Evolutionary conservation across 2,113 vertebrate species (phyloP).

Genomic region (Illadopsis cleaveri): DNA sequence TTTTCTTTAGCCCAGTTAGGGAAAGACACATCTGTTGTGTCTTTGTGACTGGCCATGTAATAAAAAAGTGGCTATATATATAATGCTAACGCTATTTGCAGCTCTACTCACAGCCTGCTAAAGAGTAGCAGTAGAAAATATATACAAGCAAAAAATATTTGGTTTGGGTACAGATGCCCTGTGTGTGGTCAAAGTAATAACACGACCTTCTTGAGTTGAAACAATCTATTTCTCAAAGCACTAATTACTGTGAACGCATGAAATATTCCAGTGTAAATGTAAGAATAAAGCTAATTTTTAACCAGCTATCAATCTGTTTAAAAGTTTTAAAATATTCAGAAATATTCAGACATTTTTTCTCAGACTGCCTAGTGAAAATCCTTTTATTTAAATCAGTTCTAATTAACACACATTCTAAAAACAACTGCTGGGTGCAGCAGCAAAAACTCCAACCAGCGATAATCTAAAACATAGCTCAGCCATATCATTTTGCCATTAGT

Average conservation of each 20-base stretch:
- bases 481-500: neutral
- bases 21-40: neutral
- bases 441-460: neutral
- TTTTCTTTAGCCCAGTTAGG: neutral
- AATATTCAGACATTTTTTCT: neutral
- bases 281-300: neutral
- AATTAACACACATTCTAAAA: neutral
- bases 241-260: neutral
- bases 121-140: neutral
- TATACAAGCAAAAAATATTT: neutral
- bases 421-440: neutral
- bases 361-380: neutral
- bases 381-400: constrained; percentile 1
- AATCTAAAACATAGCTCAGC: neutral
- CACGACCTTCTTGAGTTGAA: neutral
- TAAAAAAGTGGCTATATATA: neutral
- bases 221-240: neutral
- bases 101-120: neutral
- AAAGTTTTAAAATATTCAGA: neutral
- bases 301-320: neutral
- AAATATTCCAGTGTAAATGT: neutral
- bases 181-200: neutral
- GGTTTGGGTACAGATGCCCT: neutral
- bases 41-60: neutral
- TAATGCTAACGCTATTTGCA: neutral